Evolutionary conservation across 2,888 invertebrate genomes (phyloP), one percentile per base, ranked within the genome.

Genomic region (Glaucopsyche alexis): DNA sequence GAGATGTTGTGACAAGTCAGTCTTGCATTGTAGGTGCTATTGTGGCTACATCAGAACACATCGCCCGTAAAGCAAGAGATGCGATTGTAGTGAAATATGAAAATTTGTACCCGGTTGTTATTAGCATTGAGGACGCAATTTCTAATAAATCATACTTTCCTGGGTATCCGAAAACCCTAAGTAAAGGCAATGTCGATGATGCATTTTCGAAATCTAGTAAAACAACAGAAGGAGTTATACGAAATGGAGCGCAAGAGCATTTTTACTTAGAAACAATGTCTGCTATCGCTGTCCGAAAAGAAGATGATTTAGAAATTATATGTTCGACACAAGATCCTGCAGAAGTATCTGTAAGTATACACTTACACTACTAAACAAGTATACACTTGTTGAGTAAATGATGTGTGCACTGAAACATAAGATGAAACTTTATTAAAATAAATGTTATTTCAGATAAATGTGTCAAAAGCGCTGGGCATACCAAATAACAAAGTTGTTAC

Each of bases 41-140:
- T 70, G 94, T 97, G 19, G 98, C 97, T 0, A 94, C 94, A 42
- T 95, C 95, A 82, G 97, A 97, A 88, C 87, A 86, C 1, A 94
- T 94, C 8, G 98, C 98, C 0, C 96, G 96, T 85, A 94, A 94
- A 83, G 99, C 98, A 14, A 96, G 97, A 4, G 94, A 95, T 77
- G 86, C 95, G 80, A 97, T 99, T 0, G 90, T 94, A 79, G 93
- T 99, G 0, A 91, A 93, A 14, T 99, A 99, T 81, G 96, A 98
- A 87, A 95, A 96, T 60, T 80, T 97, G 13, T 82, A 94, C 29
- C 97, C 98, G 0, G 90, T 96, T n/a, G 95, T 99, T 73, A 86
- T 98, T 16, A 96, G 97, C 0, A 96, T 99, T 77, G 97, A 98
- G 93, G 96, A 98, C 81, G 97, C 98, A 0, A 97, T 98, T 74